phyloP scores from a whole-genome alignment of 2,797 vertebrate species.

The Arnoldichthys spilopterus region DNA sequence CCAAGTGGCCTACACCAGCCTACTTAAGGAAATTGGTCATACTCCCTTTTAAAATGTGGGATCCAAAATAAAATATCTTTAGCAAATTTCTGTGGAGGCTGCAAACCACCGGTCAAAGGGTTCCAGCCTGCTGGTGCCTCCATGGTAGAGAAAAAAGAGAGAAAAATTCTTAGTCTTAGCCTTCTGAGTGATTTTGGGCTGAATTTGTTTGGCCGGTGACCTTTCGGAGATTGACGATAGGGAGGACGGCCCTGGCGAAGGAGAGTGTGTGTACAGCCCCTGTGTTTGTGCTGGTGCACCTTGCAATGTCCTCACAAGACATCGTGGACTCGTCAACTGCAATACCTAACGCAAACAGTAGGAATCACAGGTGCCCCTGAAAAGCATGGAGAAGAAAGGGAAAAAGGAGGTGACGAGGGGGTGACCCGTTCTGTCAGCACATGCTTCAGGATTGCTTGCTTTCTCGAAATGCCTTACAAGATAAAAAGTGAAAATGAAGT shows the following conservation, averaged over 20 bases:
- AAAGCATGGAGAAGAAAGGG: too few species aligned
- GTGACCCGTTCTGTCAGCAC: too few species aligned
- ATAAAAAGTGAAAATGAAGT: too few species aligned
- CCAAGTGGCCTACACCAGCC: background rate
- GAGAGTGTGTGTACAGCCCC: background rate
- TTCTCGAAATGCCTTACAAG: too few species aligned
- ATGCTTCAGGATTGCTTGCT: too few species aligned
- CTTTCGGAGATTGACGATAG: slow-evolving; percentile 62
- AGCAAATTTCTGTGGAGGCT: slow-evolving; percentile 19
- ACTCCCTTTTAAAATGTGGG: slow-evolving; percentile 44
- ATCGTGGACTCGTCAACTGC: background rate
- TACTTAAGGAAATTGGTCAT: background rate
- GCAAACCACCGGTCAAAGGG: slow-evolving; percentile 1
- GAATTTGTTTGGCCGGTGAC: slow-evolving; percentile 68
- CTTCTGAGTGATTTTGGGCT: slow-evolving; percentile 62
- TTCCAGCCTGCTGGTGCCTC: slow-evolving; percentile 36
- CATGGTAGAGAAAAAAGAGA: slow-evolving; percentile 14
- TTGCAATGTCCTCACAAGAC: slow-evolving; percentile 1
- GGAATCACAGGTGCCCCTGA: too few species aligned
- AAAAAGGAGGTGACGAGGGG: too few species aligned
- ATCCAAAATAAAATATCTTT: slow-evolving; percentile 58
- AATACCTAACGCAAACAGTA: too few species aligned
- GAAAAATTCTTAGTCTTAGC: slow-evolving; percentile 59
- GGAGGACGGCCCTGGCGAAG: slow-evolving; percentile 16
- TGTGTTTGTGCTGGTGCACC: slow-evolving; percentile 22